phyloP scores from a whole-genome alignment of 2,888 invertebrate genomes.

The Agrotis exclamationis region DNA sequence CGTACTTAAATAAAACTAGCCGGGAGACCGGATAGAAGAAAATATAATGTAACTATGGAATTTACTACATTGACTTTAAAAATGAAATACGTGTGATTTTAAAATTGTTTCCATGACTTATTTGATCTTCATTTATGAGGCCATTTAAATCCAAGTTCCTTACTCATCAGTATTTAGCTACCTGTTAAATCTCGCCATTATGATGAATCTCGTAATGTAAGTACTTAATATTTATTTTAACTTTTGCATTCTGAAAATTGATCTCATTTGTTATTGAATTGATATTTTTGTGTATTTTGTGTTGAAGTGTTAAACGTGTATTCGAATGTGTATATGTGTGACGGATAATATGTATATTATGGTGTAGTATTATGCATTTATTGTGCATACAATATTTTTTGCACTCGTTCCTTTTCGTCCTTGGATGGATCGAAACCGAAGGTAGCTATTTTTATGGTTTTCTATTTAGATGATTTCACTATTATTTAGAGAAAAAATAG shows the following conservation, averaged over 20 bases:
- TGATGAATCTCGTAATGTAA: slow-evolving; percentile 78
- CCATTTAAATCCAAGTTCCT: slow-evolving; percentile 79
- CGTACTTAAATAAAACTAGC: slow-evolving; percentile 40
- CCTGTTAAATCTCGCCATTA: slow-evolving; percentile 78
- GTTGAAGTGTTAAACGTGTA: slow-evolving; percentile 61
- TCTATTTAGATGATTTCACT: slow-evolving; percentile 33
- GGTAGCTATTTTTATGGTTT: slow-evolving; percentile 42
- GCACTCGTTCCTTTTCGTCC: slow-evolving; percentile 43
- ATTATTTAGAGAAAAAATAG: slow-evolving; percentile 32
- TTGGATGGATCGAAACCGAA: slow-evolving; percentile 27
- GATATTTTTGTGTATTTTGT: slow-evolving; percentile 61
- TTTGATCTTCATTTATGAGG: slow-evolving; percentile 66
- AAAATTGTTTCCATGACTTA: slow-evolving; percentile 60
- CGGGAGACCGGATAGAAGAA: slow-evolving; percentile 48
- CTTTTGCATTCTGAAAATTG: slow-evolving; percentile 71
- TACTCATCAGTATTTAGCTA: slow-evolving; percentile 79
- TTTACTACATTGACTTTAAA: slow-evolving; percentile 66
- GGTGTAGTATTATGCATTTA: slow-evolving; percentile 57
- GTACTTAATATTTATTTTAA: slow-evolving; percentile 71
- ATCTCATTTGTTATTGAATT: slow-evolving; percentile 72
- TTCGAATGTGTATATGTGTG: slow-evolving; percentile 66
- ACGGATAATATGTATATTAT: slow-evolving; percentile 57
- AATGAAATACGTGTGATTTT: slow-evolving; percentile 53
- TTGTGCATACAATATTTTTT: slow-evolving; percentile 55
- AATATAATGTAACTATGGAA: slow-evolving; percentile 69